A percentile compares a stretch with the other conserved stretches of the same genome.
These are phyloP conservation scores for Phalacrocorax brasilianus DNA, from an alignment of 2,113 vertebrate genomes.

Conservation along the genomic window DNA sequence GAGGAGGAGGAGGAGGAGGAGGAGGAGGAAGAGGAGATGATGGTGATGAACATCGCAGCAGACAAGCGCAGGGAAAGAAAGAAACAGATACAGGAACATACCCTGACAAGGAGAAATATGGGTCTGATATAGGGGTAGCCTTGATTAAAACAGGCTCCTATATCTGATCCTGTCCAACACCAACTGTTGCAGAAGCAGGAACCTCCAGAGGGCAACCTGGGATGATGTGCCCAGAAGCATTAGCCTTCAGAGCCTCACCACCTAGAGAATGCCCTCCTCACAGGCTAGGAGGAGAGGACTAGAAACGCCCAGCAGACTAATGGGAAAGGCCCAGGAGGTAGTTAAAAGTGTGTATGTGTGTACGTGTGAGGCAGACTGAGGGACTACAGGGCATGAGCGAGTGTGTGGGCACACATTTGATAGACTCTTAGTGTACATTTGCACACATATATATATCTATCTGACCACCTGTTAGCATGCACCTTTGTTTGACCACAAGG, in stretches of 20 bases:
- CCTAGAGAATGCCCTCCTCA: background rate
- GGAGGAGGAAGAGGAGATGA: constrained; percentile 3
- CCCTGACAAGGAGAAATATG: background rate
- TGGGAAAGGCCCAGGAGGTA: rapidly evolving
- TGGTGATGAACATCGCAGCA: constrained; percentile 47
- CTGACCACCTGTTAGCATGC: background rate
- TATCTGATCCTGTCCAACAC: background rate
- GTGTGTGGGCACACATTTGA: background rate
- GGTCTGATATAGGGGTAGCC: background rate
- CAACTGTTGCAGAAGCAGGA: background rate
- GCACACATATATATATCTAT: background rate
- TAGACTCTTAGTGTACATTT: rapidly evolving
- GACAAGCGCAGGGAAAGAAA: constrained; percentile 42
- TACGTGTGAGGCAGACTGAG: background rate
- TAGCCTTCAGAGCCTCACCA: background rate
- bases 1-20: background rate
- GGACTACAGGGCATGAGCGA: rapidly evolving
- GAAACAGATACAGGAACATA: constrained; percentile 42
- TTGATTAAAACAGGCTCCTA: background rate
- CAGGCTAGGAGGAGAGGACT: background rate
- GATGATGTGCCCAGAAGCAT: background rate
- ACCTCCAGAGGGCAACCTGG: background rate
- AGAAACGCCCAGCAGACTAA: background rate
- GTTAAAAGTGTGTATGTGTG: background rate
- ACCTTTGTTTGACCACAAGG: background rate